Evolutionary conservation across 1,140 invertebrate species (phyloP), one percentile per base, ranked within the genome.

Genomic region (Cyclina sinensis): DNA sequence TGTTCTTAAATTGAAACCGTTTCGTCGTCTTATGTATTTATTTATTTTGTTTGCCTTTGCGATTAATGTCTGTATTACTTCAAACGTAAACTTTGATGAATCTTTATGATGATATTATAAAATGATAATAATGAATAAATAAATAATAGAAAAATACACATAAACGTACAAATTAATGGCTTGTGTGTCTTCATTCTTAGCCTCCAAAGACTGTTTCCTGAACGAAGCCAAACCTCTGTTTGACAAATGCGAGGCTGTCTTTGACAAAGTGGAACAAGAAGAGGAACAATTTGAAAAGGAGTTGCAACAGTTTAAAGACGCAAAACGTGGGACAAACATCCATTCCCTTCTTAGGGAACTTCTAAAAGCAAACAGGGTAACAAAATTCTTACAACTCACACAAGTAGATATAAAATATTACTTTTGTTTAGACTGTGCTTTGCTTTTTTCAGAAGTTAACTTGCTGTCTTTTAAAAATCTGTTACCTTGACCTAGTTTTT

Each of bases 201-300:
- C 24, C 14, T 18, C 18, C 7, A n/a, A 62, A 9, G 57, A 62
- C 24, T 1, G 1, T 24, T 62, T 62, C 24, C 2, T 62, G 57
- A 62, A 24, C 9, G n/a, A 62, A 27, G 24, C 57, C n/a, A 5
- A 24, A 62, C 2, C 1, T 0, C 57, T 62, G 5, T 9, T 24
- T 24, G 24, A 62, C 2, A 14, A 5, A 4, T 62, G 57, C 27
- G 24, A 27, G 24, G n/a, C 18, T 9, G 57, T 27, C 4, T 62
- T 27, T 87, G 30, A 70, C 46, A 14, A 54, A 43, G 14, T 78
- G 57, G 39, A 54, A 83, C 11, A 83, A 27, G 35, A 43, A 30
- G 11, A 59, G 37, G 14, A 78, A 9, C 4, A 89, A 59, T 1
- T n/a, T 83, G 3, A 89, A 14, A 2, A 48, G 39, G 24, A 90